These are phyloP conservation scores for Caenorhabditis sinica DNA, from an alignment of 2,888 invertebrate genomes.

Conservation along the genomic window DNA sequence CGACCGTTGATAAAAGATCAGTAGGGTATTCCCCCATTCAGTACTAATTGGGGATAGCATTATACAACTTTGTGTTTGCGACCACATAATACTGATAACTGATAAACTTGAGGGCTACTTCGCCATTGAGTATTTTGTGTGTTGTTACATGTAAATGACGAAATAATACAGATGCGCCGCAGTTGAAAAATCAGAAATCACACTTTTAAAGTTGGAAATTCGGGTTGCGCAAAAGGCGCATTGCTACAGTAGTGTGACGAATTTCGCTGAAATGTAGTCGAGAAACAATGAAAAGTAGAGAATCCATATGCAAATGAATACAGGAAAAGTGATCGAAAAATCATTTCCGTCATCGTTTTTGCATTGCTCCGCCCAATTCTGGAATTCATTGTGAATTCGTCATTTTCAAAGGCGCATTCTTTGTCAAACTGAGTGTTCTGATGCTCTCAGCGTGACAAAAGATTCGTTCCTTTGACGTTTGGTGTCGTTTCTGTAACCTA, in stretches of 20 bases:
- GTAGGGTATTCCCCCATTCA: not conserved
- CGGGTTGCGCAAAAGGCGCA: constrained; percentile 27
- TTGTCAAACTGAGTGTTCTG: constrained; percentile 3
- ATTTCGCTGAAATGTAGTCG: constrained; percentile 35
- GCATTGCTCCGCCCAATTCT: constrained; percentile 23
- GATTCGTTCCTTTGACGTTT: not conserved
- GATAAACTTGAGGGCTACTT: constrained; percentile 6
- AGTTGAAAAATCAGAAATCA: constrained; percentile 42
- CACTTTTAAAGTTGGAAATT: constrained; percentile 43
- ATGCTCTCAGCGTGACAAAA: not conserved
- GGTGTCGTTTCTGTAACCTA: not conserved
- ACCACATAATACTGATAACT: not conserved
- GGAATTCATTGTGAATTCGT: constrained; percentile 53
- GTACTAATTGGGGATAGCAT: constrained; percentile 13
- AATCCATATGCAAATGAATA: constrained; percentile 37
- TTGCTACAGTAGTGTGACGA: not conserved
- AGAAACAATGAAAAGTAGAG: constrained; percentile 1
- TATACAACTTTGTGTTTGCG: constrained; percentile 3
- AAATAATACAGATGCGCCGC: constrained; percentile 7
- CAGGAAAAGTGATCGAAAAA: constrained; percentile 37
- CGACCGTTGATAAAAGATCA: constrained; percentile 12
- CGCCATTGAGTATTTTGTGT: not conserved
- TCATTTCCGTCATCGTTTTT: constrained; percentile 11
- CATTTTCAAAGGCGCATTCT: constrained; percentile 15
- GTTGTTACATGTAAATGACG: constrained; percentile 28